Base-by-base conservation (phyloP, 2,888 invertebrate genomes). In the Griposia aprilina region DNA sequence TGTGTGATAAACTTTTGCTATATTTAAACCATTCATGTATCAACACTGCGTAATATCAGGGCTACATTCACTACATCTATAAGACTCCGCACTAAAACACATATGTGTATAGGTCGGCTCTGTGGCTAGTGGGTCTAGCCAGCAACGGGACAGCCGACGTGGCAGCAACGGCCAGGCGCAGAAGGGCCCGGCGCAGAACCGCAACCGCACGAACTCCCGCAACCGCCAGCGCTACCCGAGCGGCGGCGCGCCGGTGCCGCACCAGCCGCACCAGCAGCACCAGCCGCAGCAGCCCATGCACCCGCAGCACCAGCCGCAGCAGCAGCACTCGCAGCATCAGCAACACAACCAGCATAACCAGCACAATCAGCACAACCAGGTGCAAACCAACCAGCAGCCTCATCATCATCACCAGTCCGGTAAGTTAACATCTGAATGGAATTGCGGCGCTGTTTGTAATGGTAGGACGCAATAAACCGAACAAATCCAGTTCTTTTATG, bases 111-210 rank as follows among this genome's bases (percentile, higher is more conserved):
- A 92, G 96, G 95, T 91, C 75, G 94, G 95, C 30, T 91, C 91
- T 3, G 92, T 94, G 62, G 94, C 95, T 48, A 86, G 94, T 68
- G 94, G 95, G 8, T 94, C 95, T 0, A 95, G 93, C 5, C 93
- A 93, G 86, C 93, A 92, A 88, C 94, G 96, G 7, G 95, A 95
- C 83, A 91, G 93, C 73, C 91, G 96, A 23, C 96, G 96, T 85
- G 91, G 94, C 83, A 94, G 94, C 90, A 92, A 93, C 86, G 91
- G 93, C 74, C 89, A 84, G 91, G 93, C 41, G 88, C 92, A 8
- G 88, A 92, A 66, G 92, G 93, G 57, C 73, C 92, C 89, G 88
- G 83, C 91, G 85, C 69, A 69, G 41, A 80, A 89, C 26, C 93
- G 93, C 76, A 92, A 93, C 87, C 93, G 94, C 69, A 91, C 93